Evolutionary conservation across 1,140 invertebrate genomes (phyloP).

Genomic region (Trichonephila clavata): DNA sequence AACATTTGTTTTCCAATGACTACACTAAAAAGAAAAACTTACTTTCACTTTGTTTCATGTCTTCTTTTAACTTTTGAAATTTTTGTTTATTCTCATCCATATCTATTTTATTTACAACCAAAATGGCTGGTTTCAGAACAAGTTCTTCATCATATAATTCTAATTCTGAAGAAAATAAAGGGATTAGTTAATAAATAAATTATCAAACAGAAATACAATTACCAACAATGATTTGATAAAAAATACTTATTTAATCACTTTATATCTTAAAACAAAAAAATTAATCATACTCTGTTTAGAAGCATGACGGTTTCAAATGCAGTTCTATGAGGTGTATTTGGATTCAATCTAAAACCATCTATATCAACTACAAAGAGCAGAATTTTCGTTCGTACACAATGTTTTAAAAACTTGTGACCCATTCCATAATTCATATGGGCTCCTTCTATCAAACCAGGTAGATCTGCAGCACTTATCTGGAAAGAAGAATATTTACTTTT

Average conservation of each 20-base stretch:
- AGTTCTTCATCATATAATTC: constrained; percentile 94
- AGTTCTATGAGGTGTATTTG: constrained; percentile 85
- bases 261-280: neutral
- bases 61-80: constrained; percentile 84
- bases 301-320: constrained; percentile 94
- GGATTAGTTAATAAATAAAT: too few species aligned
- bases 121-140: constrained; percentile 90
- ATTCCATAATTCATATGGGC: constrained; percentile 90
- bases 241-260: too few species aligned
- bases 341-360: constrained; percentile 91
- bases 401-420: constrained; percentile 87
- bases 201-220: too few species aligned
- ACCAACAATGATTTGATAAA: too few species aligned
- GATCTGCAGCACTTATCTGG: constrained; percentile 92
- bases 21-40: neutral
- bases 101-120: constrained; percentile 97
- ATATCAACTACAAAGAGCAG: constrained; percentile 94
- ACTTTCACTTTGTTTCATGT: constrained; percentile 81
- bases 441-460: constrained; percentile 97
- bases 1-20: too few species aligned
- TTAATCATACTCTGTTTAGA: constrained; percentile 87
- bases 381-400: constrained; percentile 94
- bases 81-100: constrained; percentile 80
- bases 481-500: neutral
- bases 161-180: constrained; percentile 84